Evolutionary conservation across 2,888 invertebrate species (phyloP).

Genomic region (Eristalis tenax): DNA sequence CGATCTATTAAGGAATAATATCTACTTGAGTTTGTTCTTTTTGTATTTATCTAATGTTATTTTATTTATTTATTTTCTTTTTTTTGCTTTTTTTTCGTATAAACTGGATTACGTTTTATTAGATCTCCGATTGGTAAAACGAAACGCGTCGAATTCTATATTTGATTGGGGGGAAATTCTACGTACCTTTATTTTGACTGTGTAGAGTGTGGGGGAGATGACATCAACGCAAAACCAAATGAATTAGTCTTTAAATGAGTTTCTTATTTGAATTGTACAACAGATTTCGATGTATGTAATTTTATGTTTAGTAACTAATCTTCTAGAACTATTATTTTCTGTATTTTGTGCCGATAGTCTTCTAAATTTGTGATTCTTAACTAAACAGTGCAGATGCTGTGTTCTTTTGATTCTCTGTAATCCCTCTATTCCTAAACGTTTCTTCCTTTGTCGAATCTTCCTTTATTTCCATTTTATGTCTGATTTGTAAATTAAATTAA

Average conservation of each 20-base stretch:
- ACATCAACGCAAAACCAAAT: conserved; percentile 51
- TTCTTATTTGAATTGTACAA: conserved; percentile 56
- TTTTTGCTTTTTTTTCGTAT: neutral
- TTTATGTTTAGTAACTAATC: conserved; percentile 26
- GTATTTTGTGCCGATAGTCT: conserved; percentile 39
- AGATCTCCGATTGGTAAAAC: conserved; percentile 10
- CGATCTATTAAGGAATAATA: conserved; percentile 40
- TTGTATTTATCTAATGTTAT: conserved; percentile 6
- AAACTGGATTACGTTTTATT: conserved; percentile 20
- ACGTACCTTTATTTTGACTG: conserved; percentile 11
- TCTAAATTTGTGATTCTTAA: neutral
- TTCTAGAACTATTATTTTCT: conserved; percentile 37
- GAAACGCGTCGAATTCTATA: conserved; percentile 6
- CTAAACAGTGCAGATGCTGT: conserved; percentile 39
- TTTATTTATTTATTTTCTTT: neutral
- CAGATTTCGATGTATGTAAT: conserved; percentile 62
- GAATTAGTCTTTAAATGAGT: conserved; percentile 70
- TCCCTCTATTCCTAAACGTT: conserved; percentile 2
- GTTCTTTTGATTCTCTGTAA: conserved; percentile 1
- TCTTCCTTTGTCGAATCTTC: neutral
- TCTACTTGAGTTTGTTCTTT: conserved; percentile 37
- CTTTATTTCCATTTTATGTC: neutral
- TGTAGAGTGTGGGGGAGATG: conserved; percentile 6
- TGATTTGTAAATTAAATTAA: neutral
- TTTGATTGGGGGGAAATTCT: conserved; percentile 17